These are phyloP conservation scores for Thera britannica DNA, from an alignment of 2,888 invertebrate species.

Conservation along the genomic window DNA sequence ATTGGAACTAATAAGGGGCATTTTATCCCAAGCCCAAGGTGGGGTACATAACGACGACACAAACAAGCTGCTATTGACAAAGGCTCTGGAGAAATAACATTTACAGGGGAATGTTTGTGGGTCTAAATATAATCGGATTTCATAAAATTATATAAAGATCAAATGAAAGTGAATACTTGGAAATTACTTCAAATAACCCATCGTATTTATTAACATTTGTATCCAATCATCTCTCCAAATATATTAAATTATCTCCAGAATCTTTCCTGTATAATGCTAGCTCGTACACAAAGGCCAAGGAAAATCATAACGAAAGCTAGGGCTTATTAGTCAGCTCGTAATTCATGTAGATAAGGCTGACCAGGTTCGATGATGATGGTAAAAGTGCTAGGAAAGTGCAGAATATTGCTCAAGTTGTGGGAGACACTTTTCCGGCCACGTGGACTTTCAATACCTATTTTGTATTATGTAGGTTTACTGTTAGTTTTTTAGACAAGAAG, in stretches of 20 bases:
- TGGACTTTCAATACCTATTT: too few species aligned
- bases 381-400: too few species aligned
- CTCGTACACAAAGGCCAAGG: too few species aligned
- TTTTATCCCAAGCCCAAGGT: slow-evolving; percentile 19
- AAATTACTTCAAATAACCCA: background rate
- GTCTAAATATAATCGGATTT: slow-evolving; percentile 17
- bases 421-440: too few species aligned
- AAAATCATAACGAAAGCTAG: too few species aligned
- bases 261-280: too few species aligned
- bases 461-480: too few species aligned
- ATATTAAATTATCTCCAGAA: background rate
- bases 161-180: slow-evolving; percentile 11
- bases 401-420: too few species aligned
- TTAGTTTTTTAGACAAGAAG: too few species aligned
- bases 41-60: slow-evolving; percentile 19
- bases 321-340: too few species aligned
- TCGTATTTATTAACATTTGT: background rate
- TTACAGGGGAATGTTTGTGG: slow-evolving; percentile 17
- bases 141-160: slow-evolving; percentile 1
- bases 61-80: slow-evolving; percentile 21
- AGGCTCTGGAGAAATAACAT: slow-evolving; percentile 16
- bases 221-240: background rate
- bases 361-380: too few species aligned
- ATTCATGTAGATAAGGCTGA: too few species aligned
- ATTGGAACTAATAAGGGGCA: slow-evolving; percentile 17